Evolutionary conservation across 2,888 invertebrate genomes (phyloP).

Genomic region (Agrotis exclamationis): DNA sequence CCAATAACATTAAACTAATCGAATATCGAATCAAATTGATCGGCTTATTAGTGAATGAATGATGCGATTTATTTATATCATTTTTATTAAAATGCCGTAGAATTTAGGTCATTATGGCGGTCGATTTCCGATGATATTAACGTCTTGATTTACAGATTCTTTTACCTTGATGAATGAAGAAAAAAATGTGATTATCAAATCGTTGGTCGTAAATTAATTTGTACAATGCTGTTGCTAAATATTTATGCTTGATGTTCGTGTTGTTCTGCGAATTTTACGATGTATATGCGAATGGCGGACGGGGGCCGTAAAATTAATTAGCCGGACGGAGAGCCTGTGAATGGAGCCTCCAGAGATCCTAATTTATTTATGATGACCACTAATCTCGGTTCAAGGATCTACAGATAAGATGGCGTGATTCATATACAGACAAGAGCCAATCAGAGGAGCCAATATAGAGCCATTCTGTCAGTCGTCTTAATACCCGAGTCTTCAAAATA

Average conservation of each 20-base stretch:
- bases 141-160: constrained; percentile 49
- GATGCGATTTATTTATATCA: constrained; percentile 41
- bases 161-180: constrained; percentile 37
- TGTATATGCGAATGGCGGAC: constrained; percentile 54
- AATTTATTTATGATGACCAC: constrained; percentile 45
- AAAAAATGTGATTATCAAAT: constrained; percentile 55
- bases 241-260: constrained; percentile 68
- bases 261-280: constrained; percentile 67
- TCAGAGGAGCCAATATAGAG: no score
- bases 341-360: constrained; percentile 58
- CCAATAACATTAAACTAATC: constrained; percentile 55
- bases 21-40: constrained; percentile 60
- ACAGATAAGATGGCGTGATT: not conserved
- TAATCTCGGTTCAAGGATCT: constrained; percentile 59
- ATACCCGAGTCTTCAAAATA: not conserved
- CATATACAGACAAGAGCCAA: not conserved
- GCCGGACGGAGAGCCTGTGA: constrained; percentile 67
- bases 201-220: constrained; percentile 73
- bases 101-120: constrained; percentile 53
- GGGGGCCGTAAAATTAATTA: constrained; percentile 78
- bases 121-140: constrained; percentile 47
- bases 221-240: constrained; percentile 70
- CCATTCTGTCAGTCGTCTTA: not conserved
- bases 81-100: constrained; percentile 53
- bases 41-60: constrained; percentile 61